Evolutionary conservation across 2,888 invertebrate genomes (phyloP).

Genomic region (Diogma glabrata): DNA sequence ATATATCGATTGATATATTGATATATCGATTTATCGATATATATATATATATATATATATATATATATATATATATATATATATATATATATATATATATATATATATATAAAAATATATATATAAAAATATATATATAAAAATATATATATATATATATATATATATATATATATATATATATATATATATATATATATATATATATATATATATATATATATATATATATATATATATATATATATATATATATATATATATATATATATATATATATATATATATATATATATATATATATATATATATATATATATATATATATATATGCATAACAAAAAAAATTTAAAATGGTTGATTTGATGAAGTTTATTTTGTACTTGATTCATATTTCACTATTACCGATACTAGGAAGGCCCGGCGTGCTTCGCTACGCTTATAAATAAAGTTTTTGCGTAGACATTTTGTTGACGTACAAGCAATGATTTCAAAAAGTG

Average conservation of each 20-base stretch:
- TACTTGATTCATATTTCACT: too few species aligned
- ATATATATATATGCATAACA: neutral
- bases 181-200: neutral
- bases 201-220: slow-evolving; percentile 2
- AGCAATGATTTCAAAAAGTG: too few species aligned
- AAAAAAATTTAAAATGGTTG: too few species aligned
- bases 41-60: neutral
- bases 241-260: slow-evolving; percentile 5
- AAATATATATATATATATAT: neutral
- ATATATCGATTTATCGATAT: too few species aligned
- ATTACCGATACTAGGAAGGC: too few species aligned
- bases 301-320: neutral
- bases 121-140: slow-evolving; percentile 1
- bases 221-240: slow-evolving; percentile 4
- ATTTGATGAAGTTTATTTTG: too few species aligned
- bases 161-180: neutral
- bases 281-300: slow-evolving; percentile 1
- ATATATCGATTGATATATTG: too few species aligned
- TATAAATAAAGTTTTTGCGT: too few species aligned
- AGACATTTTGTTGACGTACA: too few species aligned
- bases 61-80: slow-evolving; percentile 1
- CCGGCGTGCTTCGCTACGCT: too few species aligned
- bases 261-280: slow-evolving; percentile 1
- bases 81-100: slow-evolving; percentile 4
- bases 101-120: slow-evolving; percentile 2